A percentile compares a stretch with the other conserved stretches of the same genome.
phyloP scores from a whole-genome alignment of 1,140 invertebrate genomes.

The Zaprionus taronus region DNA sequence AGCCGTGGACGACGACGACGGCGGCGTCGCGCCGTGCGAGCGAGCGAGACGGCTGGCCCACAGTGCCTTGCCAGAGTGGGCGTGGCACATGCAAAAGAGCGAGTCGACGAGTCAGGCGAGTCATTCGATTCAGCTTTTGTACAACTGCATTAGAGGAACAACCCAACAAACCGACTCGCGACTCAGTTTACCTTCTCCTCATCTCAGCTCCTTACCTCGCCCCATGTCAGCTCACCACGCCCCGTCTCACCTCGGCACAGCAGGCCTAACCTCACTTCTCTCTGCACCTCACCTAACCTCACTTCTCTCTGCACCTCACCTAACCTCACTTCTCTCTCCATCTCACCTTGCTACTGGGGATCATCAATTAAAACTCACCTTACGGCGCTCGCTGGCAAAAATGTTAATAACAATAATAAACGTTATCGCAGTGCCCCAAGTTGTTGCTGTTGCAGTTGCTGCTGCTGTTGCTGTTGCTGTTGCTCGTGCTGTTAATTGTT shows the following conservation, averaged over 20 bases:
- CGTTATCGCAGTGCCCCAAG: constrained; percentile 37
- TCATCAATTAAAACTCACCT: constrained; percentile 77
- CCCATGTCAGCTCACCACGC: neutral
- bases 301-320: neutral
- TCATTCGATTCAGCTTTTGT: constrained; percentile 43
- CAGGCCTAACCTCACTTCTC: constrained; percentile 29
- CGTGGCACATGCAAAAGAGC: constrained; percentile 79
- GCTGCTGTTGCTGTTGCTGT: constrained; percentile 12
- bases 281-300: neutral
- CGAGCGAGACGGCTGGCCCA: constrained; percentile 42
- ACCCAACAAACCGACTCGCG: neutral
- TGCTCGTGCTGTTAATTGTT: constrained; percentile 82
- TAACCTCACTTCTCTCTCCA: neutral
- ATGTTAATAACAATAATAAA: constrained; percentile 83
- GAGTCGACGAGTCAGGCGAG: constrained; percentile 45
- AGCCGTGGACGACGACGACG: constrained; percentile 52
- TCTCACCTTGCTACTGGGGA: constrained; percentile 13
- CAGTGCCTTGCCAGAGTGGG: constrained; percentile 27
- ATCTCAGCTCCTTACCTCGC: too few species aligned
- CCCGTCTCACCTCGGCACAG: constrained; percentile 38
- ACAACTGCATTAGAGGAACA: constrained; percentile 57
- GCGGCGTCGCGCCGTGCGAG: constrained; percentile 15
- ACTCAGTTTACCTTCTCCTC: neutral
- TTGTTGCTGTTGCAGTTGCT: constrained; percentile 14
- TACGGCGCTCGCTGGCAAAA: constrained; percentile 71